These are phyloP conservation scores for Protobothrops mucrosquamatus DNA, from an alignment of 2,113 vertebrate genomes.

Conservation along the genomic window DNA sequence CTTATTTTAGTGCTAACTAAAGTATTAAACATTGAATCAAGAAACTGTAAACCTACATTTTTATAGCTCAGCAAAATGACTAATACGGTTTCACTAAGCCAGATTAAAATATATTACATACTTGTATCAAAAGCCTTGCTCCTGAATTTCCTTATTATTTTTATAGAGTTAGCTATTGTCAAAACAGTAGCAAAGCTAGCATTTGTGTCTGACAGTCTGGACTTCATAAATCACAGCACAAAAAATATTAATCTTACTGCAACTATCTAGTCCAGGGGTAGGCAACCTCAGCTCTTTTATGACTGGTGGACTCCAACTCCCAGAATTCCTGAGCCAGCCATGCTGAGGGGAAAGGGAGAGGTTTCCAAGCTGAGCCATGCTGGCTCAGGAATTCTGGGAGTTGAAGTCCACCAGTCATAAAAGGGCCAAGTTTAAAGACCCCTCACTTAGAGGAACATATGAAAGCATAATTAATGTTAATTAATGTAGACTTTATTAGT, in stretches of 20 bases:
- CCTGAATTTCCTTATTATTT: not conserved
- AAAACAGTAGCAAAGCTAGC: not conserved
- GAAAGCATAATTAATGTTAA: too few species aligned
- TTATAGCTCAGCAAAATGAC: not conserved
- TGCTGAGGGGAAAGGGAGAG: too few species aligned
- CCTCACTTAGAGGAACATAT: too few species aligned
- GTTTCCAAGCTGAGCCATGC: too few species aligned
- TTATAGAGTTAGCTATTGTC: not conserved
- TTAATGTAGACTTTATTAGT: too few species aligned
- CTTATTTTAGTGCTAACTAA: not conserved
- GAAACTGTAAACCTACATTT: not conserved
- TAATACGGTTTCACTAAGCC: not conserved
- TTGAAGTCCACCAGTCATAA: too few species aligned
- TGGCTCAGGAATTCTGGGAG: too few species aligned
- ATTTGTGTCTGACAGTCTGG: not conserved
- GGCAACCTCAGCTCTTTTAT: too few species aligned
- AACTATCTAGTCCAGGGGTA: not conserved
- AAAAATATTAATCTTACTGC: slow-evolving; percentile 25
- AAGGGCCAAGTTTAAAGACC: too few species aligned
- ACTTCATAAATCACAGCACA: slow-evolving; percentile 15
- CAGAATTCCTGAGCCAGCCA: too few species aligned
- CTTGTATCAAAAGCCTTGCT: slow-evolving; percentile 16
- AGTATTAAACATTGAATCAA: not conserved
- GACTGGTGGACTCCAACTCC: too few species aligned
- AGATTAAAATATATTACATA: not conserved